Conservation (phyloP, 2,888 invertebrate species). For the Meiosimyza platycephala region DNA sequence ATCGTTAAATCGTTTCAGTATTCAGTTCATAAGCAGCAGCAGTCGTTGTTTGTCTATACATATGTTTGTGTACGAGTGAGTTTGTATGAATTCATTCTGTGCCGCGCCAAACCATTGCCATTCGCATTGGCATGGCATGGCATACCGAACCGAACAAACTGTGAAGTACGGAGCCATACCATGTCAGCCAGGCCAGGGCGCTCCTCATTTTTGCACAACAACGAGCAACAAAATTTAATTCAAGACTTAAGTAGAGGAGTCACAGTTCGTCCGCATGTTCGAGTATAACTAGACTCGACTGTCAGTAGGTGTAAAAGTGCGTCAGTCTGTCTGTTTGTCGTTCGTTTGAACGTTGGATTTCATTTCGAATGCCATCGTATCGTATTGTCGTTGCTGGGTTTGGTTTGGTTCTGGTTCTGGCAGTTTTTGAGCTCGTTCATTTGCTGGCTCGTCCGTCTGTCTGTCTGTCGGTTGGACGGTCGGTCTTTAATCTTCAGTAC, state of each 20-base stretch:
- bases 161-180: background rate
- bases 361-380: background rate
- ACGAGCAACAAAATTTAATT: no score
- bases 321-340: conserved; percentile 1
- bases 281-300: no score
- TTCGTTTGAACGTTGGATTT: background rate
- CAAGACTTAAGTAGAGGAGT: no score
- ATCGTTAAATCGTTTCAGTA: conserved; percentile 9
- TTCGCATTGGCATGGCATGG: conserved; percentile 16
- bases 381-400: conserved; percentile 16
- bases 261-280: no score
- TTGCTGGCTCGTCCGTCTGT: background rate
- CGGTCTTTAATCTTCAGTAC: background rate
- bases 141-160: background rate
- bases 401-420: conserved; percentile 28
- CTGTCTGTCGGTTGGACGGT: conserved; percentile 11
- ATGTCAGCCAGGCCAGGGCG: background rate
- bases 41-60: conserved; percentile 47
- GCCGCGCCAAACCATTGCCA: conserved; percentile 22
- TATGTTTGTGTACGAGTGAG: conserved; percentile 24
- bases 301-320: no score
- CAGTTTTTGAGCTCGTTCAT: no score
- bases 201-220: no score
- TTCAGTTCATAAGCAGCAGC: conserved; percentile 36
- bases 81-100: conserved; percentile 27